Evolutionary conservation across 2,113 vertebrate species (phyloP), one percentile per base, ranked within the genome.

Genomic region (Epinephelus fuscoguttatus): DNA sequence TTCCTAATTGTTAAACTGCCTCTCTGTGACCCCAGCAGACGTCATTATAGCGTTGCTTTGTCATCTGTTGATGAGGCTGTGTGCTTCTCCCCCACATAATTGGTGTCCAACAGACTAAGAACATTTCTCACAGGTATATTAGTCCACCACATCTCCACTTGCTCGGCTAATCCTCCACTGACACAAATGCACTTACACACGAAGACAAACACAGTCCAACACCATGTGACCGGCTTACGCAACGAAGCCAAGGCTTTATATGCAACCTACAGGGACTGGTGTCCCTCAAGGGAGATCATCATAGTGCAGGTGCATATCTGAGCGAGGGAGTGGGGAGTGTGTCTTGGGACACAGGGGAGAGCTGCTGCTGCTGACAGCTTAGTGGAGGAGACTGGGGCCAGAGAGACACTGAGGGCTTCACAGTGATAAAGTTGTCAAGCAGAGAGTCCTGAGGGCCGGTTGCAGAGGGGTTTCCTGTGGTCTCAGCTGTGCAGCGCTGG

Each of bases 201-300:
- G 12, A 68, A 84, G 70, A 78, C 55, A 86, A 63, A 80, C 53
- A 80, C 75, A 68, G 69, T 73, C 64, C 81, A 61, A 78, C 68
- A 78, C 75, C 94, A 95, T 90, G 94, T 94, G 93, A 94, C 78
- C 75, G 12, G n/a, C 80, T 95, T 93, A 94, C 9, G 71, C 84
- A 94, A 91, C 27, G 4, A 74, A 55, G 74, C 78, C 59, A 62
- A 82, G 85, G 77, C 84, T 93, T 92, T 94, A 95, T 92, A 93
- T 88, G 63, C 68, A 14, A 72, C 76, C 57, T 87, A 52, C 37
- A 55, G 59, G 80, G 60, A 68, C 69, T 18, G 30, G 68, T 55
- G 40, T 73, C 13, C 47, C 74, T 78, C 40, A 59, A 10, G 81
- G 81, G 40, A 76, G 33, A 63, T 75, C 55, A 73, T 68, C 52